Percentiles rank a stretch among this genome's conserved stretches.
phyloP scores from a whole-genome alignment of 2,113 vertebrate genomes.

The Lanius collurio region DNA sequence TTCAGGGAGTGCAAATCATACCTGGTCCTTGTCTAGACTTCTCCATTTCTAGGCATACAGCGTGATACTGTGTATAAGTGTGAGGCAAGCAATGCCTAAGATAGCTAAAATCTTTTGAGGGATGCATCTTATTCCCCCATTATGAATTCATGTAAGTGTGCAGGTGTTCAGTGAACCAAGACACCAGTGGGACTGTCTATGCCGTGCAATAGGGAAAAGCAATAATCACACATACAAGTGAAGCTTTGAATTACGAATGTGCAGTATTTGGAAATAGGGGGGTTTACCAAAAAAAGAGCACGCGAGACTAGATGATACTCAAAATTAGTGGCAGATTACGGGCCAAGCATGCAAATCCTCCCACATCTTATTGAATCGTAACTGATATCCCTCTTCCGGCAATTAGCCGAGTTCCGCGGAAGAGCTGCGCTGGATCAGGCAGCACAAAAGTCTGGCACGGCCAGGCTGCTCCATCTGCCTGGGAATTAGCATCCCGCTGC shows the following conservation, averaged over 20 bases:
- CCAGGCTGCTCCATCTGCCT: constrained; percentile 14
- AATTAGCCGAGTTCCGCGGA: background rate
- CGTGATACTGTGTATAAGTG: fast-evolving
- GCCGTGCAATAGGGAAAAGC: background rate
- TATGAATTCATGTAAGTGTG: background rate
- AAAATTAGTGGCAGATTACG: background rate
- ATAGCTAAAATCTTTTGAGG: background rate
- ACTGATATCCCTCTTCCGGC: constrained; percentile 7
- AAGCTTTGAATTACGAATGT: background rate
- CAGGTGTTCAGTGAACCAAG: background rate
- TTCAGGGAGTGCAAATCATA: background rate
- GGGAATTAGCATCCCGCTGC: background rate
- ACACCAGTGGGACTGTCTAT: background rate
- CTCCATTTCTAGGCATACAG: background rate
- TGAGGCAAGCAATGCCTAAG: background rate
- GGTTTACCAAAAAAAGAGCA: background rate
- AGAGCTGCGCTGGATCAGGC: background rate
- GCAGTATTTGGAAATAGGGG: background rate
- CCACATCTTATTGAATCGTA: background rate
- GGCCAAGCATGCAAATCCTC: background rate
- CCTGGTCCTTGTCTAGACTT: background rate
- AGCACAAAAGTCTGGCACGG: background rate
- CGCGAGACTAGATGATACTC: background rate
- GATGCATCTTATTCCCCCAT: background rate
- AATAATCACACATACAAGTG: background rate